Evolutionary conservation across 2,888 invertebrate genomes (phyloP).

Genomic region (Aphidoletes aphidimyza): DNA sequence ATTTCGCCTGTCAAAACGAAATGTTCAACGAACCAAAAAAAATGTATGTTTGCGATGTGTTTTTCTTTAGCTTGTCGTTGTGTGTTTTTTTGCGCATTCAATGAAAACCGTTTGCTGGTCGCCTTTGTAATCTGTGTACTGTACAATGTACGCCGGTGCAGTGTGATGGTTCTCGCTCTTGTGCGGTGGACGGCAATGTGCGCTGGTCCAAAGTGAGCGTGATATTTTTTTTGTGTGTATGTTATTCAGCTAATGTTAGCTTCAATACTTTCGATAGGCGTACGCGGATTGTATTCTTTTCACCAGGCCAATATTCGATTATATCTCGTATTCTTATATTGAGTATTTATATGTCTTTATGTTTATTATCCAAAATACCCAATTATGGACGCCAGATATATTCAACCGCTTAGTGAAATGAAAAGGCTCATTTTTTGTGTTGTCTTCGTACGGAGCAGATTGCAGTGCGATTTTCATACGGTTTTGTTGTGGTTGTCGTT

Average conservation of each 20-base stretch:
- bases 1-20: conserved; percentile 39
- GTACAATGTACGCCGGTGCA: too few relatives aligned
- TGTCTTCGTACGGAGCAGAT: not conserved
- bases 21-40: conserved; percentile 27
- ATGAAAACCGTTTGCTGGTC: not conserved
- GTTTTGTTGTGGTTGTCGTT: not conserved
- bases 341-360: conserved; percentile 46
- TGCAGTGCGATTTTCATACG: not conserved
- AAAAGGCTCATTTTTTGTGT: not conserved
- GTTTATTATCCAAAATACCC: conserved; percentile 47
- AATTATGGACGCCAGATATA: conserved; percentile 42
- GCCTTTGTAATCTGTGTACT: not conserved
- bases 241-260: conserved; percentile 4
- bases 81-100: not conserved
- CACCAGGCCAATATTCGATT: conserved; percentile 38
- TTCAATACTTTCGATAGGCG: conserved; percentile 3
- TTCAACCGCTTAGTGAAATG: not conserved
- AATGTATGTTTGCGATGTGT: conserved; percentile 28
- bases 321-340: conserved; percentile 4
- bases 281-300: conserved; percentile 29
- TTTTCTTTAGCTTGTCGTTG: not conserved
- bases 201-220: not conserved
- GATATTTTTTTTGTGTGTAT: too few relatives aligned
- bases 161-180: too few relatives aligned
- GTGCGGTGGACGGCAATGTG: not conserved